phyloP scores from a whole-genome alignment of 2,113 vertebrate species.

The Chrysemys picta region DNA sequence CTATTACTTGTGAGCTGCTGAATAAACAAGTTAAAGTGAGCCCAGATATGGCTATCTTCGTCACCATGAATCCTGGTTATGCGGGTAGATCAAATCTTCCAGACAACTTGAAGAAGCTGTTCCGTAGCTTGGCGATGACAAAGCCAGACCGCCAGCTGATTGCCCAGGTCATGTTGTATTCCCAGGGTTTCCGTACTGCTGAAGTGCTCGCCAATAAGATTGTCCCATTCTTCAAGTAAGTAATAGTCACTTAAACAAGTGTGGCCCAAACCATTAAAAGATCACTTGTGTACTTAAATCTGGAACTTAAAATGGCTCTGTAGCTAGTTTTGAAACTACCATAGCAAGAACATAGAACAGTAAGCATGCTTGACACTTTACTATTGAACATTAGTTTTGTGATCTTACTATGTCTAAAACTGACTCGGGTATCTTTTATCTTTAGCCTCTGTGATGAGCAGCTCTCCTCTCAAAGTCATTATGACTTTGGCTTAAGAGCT shows the following conservation, averaged over 20 bases:
- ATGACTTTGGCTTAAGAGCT: slow-evolving; percentile 96
- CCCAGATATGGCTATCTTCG: slow-evolving; percentile 99
- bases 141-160: slow-evolving; percentile 98
- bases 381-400: neutral
- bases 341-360: neutral
- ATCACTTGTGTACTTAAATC: neutral
- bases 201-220: slow-evolving; percentile 98
- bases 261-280: neutral
- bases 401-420: neutral
- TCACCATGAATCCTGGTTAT: slow-evolving; percentile 99
- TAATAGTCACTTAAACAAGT: neutral
- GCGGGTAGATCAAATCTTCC: slow-evolving; percentile 97
- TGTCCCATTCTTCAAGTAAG: slow-evolving; percentile 98
- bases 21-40: slow-evolving; percentile 99
- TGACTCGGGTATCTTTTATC: neutral
- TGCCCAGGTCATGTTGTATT: slow-evolving; percentile 99
- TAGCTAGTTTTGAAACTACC: neutral
- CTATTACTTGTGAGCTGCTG: slow-evolving; percentile 93
- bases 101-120: slow-evolving; percentile 98
- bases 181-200: slow-evolving; percentile 97
- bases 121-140: slow-evolving; percentile 99
- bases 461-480: slow-evolving; percentile 97
- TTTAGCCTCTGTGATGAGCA: slow-evolving; percentile 95
- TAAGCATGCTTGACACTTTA: neutral
- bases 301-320: neutral